Evolutionary conservation across 1,140 invertebrate genomes (phyloP).

Genomic region (Eulimnadia texana): DNA sequence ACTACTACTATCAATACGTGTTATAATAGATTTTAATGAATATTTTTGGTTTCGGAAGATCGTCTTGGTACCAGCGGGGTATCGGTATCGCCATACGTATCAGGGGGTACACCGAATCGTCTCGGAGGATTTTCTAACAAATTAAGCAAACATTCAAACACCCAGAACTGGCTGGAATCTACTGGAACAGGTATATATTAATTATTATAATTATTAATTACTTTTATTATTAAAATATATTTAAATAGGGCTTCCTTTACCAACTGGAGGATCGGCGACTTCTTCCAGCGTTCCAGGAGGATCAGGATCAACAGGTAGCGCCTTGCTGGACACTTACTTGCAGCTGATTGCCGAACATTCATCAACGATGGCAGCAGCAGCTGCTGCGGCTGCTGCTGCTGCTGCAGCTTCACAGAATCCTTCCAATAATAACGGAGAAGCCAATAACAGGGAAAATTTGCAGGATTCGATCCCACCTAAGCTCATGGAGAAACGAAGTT

Average conservation of each 20-base stretch:
- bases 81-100: background rate
- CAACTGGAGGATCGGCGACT: background rate
- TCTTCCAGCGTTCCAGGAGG: conserved; percentile 18
- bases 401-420: background rate
- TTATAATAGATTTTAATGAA: background rate
- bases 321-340: conserved; percentile 64
- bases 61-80: background rate
- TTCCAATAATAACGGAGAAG: background rate
- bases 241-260: background rate
- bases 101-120: background rate
- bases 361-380: conserved; percentile 19
- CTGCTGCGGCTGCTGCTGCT: conserved; percentile 6
- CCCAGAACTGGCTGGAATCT: background rate
- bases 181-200: background rate
- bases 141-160: background rate
- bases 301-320: conserved; percentile 43
- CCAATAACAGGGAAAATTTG: background rate
- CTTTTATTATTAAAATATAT: background rate
- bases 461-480: background rate
- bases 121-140: background rate
- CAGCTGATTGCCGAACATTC: conserved; percentile 69
- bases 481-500: background rate
- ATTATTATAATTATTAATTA: background rate
- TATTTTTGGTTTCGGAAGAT: background rate
- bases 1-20: background rate